Evolutionary conservation across 2,113 vertebrate genomes (phyloP), one percentile per base, ranked within the genome.

Genomic region (Blennius ocellaris): DNA sequence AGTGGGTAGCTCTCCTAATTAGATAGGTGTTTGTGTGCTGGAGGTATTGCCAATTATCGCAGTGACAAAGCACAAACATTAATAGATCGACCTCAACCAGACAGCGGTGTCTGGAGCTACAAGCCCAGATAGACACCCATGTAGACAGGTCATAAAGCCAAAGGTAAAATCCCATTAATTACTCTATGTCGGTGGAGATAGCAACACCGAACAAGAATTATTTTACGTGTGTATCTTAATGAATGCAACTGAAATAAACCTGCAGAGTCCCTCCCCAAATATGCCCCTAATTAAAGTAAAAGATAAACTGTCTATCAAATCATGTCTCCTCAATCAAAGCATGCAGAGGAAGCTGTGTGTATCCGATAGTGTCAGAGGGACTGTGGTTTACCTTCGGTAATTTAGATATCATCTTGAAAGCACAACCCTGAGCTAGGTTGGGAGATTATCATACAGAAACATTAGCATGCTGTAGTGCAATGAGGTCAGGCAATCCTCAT

Each of bases 111-210:
- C 82, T 84, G 63, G 55, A 63, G 77, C 78, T 68, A 37, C 60
- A 40, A 78, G 41, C 68, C 61, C 52, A 77, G 85, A 82, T 73
- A 86, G 83, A 87, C 87, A 50, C 71, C 51, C 37, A 59, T 72
- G 75, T 62, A 43, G 84, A 81, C 65, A 77, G 85, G 73, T 83
- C 76, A 81, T 86, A 78, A 84, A 85, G 66, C 60, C 80, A 90
- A 86, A 88, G 85, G 81, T 83, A 79, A 81, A 87, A 84, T 76
- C 66, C 72, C 66, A 88, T 88, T 86, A 88, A 87, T 87, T 73
- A 78, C 82, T 69, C 53, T 52, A 48, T 51, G 83, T 55, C 7
- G n/a, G 51, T 69, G 44, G 4, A 75, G 70, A 87, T 76, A 84
- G 72, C 49, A 15, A 63, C 64, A 48, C 57, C n/a, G 59, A 85